Evolutionary conservation across 2,888 invertebrate genomes (phyloP), one percentile per base, ranked within the genome.

Genomic region (Polia nebulosa): DNA sequence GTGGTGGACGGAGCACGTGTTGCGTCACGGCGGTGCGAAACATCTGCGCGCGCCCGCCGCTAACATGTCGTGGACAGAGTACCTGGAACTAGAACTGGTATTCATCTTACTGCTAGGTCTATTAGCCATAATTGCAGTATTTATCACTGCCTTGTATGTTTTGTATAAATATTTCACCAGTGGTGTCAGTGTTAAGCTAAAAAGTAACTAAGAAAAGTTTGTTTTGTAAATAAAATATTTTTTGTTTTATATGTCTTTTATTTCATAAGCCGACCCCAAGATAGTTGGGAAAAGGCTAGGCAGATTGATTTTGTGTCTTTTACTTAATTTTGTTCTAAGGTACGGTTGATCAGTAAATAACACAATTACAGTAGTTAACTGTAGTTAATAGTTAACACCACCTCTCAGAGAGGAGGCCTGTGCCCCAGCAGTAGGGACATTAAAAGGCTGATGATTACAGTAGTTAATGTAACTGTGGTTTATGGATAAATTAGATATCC

Each of bases 1-100:
- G 17, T 95, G 94, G 94, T 95, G 95, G 95, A 92, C 90, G n/a
- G 96, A 96, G 79, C 90, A 96, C 79, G 90, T 95, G 3, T 72
- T 95, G 29, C 85, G 94, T 4, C 91, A 94, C 72, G 87, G 89
- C 15, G 92, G 94, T 0, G 91, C 93, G 0, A 81, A 66, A 25
- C 94, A 95, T 72, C 85, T 95, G 3, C 89, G 91, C 13, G 86
- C 92, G 25, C 92, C 93, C 0, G 81, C 85, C 4, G 89, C 89
- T 41, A 87, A 88, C 69, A 84, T 90, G 41, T 57, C 86, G 4
- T 86, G 85, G 85, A 7, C 73, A 0, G 56, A 89, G 29, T 89
- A 86, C 32, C 61, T 86, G 0, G 87, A 90, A 58, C 27, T 91
- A 3, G 83, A 90, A 76, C 72, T 90, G 29, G 64, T 83, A 0